A percentile compares a stretch with the other conserved stretches of the same genome.
Conservation (phyloP, 2,888 invertebrate species). For the Odontothrips loti region DNA sequence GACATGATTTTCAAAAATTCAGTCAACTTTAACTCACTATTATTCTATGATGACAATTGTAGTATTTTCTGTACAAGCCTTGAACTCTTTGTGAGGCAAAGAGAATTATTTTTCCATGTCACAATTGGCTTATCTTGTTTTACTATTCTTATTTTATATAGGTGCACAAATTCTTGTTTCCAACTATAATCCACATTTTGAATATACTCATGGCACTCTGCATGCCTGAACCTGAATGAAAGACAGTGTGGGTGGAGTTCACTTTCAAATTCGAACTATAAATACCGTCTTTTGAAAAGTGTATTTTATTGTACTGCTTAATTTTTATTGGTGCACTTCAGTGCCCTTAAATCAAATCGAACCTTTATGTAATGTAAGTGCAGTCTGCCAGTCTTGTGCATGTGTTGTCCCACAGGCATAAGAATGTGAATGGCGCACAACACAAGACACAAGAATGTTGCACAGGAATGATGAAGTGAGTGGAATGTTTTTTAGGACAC, state of each 20-base stretch:
- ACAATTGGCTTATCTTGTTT: not conserved
- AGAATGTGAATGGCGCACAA: not conserved
- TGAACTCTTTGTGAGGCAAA: not conserved
- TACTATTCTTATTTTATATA: not conserved
- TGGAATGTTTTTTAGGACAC: conserved; percentile 23
- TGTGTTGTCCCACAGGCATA: conserved; percentile 12
- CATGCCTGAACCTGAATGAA: conserved; percentile 20
- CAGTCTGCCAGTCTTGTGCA: not conserved
- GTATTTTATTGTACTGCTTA: not conserved
- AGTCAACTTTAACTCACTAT: no score
- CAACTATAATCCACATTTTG: not conserved
- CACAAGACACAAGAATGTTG: not conserved
- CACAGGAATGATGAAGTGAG: conserved; percentile 11
- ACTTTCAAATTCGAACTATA: not conserved
- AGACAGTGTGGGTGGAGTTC: not conserved
- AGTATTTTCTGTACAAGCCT: not conserved
- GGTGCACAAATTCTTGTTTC: not conserved
- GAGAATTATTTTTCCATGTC: not conserved
- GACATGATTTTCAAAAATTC: no score
- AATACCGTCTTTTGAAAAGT: not conserved
- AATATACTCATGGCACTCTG: not conserved
- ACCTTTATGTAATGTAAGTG: not conserved
- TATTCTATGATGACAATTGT: not conserved
- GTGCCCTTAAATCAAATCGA: not conserved
- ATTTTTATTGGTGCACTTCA: not conserved